Conservation (phyloP, 2,888 invertebrate species). For the Epinotia ramella region DNA sequence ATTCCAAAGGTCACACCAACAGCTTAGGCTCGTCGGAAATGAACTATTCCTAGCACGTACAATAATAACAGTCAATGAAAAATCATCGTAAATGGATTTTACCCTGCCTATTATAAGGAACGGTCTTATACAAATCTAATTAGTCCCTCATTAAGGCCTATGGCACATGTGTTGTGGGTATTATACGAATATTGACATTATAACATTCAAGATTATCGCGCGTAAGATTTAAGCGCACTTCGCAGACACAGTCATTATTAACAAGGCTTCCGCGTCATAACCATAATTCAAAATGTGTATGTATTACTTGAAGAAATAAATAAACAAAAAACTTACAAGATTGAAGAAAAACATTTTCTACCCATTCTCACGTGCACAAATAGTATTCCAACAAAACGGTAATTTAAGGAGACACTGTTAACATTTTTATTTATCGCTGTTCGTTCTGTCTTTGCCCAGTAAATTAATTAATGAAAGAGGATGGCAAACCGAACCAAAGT, state of each 20-base stretch:
- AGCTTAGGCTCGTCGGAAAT: slow-evolving; percentile 18
- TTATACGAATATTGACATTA: too few relatives aligned
- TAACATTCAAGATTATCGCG: too few relatives aligned
- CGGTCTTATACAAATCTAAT: neutral
- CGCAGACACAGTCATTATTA: neutral
- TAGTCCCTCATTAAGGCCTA: neutral
- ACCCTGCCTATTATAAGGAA: neutral
- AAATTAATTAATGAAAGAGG: slow-evolving; percentile 5
- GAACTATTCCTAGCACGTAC: neutral
- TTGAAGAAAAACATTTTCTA: slow-evolving; percentile 1
- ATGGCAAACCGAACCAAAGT: slow-evolving; percentile 3
- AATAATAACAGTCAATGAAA: neutral
- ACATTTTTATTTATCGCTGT: slow-evolving; percentile 12
- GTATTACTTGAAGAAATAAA: neutral
- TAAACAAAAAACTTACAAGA: neutral
- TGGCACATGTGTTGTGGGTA: neutral
- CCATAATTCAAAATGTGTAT: neutral
- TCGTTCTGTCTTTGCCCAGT: neutral
- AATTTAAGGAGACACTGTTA: neutral
- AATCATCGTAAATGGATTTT: neutral
- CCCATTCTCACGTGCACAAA: neutral
- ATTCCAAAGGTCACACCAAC: slow-evolving; percentile 38
- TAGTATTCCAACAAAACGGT: neutral
- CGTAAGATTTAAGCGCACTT: too few relatives aligned
- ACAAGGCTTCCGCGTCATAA: neutral